Conservation (phyloP, 2,888 invertebrate genomes). For the Stenodema calcarata region DNA sequence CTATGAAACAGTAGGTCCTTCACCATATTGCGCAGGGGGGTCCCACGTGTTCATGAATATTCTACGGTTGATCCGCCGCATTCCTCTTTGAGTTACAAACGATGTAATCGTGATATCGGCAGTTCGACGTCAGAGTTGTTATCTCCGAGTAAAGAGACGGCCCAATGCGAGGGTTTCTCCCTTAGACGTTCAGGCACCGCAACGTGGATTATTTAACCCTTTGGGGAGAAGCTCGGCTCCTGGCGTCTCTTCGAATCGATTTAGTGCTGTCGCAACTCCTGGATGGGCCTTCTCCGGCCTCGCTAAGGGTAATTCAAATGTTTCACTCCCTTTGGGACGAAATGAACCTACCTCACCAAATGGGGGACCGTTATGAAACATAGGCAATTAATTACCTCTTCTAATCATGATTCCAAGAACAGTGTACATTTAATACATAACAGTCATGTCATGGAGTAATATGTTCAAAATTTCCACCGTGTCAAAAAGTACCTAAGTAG, state of each 20-base stretch:
- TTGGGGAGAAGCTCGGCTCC: neutral
- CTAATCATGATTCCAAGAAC: too few relatives aligned
- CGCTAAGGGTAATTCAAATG: neutral
- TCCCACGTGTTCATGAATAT: too few relatives aligned
- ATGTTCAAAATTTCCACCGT: too few relatives aligned
- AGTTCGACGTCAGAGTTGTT: neutral
- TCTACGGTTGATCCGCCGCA: too few relatives aligned
- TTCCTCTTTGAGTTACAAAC: too few relatives aligned
- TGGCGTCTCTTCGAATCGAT: conserved; percentile 7
- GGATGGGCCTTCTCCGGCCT: neutral
- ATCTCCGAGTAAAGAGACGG: neutral
- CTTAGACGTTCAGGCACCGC: conserved; percentile 2
- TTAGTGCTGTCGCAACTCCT: neutral
- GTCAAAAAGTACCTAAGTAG: too few relatives aligned
- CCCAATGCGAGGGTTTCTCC: neutral
- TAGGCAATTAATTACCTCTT: too few relatives aligned
- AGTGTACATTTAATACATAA: too few relatives aligned
- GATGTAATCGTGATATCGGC: too few relatives aligned
- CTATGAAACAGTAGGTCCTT: too few relatives aligned
- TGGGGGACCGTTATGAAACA: neutral
- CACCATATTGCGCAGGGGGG: too few relatives aligned
- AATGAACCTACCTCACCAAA: neutral
- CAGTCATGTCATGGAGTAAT: too few relatives aligned
- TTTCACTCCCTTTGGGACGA: neutral
- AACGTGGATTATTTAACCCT: conserved; percentile 19